A percentile compares a stretch with the other conserved stretches of the same genome.
phyloP scores from a whole-genome alignment of 23 tunicate species.

The Clavelina lepadiformis region DNA sequence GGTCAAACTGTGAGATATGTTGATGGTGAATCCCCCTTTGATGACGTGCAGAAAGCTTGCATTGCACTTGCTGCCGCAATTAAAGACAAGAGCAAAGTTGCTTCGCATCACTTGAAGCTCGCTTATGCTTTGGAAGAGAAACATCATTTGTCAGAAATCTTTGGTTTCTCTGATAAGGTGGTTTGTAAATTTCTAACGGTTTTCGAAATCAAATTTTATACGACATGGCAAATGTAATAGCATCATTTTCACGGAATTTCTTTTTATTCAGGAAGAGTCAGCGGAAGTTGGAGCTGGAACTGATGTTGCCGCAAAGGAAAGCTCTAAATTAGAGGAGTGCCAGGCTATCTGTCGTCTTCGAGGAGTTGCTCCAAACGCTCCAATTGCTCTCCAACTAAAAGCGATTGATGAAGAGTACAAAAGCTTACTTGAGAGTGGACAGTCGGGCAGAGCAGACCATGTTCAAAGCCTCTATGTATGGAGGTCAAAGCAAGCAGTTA shows the following conservation, averaged over 20 bases:
- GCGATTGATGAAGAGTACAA: slow-evolving; percentile 91
- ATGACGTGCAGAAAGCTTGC: slow-evolving; percentile 59
- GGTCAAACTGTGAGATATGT: slow-evolving; percentile 51
- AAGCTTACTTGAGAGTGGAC: slow-evolving; percentile 48
- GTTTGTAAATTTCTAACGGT: neutral
- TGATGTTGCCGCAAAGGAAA: slow-evolving; percentile 51
- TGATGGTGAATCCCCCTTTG: slow-evolving; percentile 58
- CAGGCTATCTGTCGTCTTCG: slow-evolving; percentile 66
- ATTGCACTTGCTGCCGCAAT: slow-evolving; percentile 56
- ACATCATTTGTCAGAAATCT: slow-evolving; percentile 55
- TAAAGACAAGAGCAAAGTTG: slow-evolving; percentile 54
- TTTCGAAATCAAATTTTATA: neutral
- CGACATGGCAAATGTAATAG: too few species aligned
- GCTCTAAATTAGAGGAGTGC: slow-evolving; percentile 85
- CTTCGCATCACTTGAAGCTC: slow-evolving; percentile 50
- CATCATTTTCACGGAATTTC: neutral
- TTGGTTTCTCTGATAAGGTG: slow-evolving; percentile 54
- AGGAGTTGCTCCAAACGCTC: slow-evolving; percentile 73
- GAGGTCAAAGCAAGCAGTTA: slow-evolving; percentile 77
- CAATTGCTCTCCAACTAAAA: slow-evolving; percentile 77
- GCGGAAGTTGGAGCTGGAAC: slow-evolving; percentile 57
- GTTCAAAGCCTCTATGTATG: slow-evolving; percentile 77
- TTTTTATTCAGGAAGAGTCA: slow-evolving; percentile 23
- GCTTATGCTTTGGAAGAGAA: slow-evolving; percentile 77
- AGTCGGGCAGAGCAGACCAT: slow-evolving; percentile 78